Base-by-base conservation (phyloP, 2,888 invertebrate genomes). In the Byasa hedistus region DNA sequence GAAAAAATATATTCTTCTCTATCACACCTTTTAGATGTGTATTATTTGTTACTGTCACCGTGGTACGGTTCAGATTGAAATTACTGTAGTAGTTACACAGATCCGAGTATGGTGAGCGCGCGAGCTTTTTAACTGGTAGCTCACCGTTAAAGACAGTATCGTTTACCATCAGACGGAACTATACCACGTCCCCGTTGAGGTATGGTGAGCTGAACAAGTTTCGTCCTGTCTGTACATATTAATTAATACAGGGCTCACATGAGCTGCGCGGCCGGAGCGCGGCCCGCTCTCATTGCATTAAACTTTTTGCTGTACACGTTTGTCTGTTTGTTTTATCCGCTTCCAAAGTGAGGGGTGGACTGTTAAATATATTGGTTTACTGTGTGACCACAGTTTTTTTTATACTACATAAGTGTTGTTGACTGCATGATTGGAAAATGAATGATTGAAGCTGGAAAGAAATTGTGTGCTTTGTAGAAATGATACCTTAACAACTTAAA, bases 161-260 rank as follows among this genome's bases (percentile, higher is more conserved):
- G 10, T 32, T 32, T 32, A 32, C 32, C 10, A 32, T 10, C 32
- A 32, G 32, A 1, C 10, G n/a, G n/a, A n/a, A n/a, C n/a, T n/a
- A n/a, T n/a, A 0, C 32, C 10, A 1, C 32, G 32, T 27, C 27
- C 8, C 27, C 27, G 27, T 8, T 27, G 27, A 2, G 4, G 27
- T 27, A 1, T 27, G 2, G 27, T 4, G 10, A 1, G 32, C 32
- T 32, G 19, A 8, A 19, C 17, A 3, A 59, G 19, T 62, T 66
- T n/a, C 36, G 17, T 52, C 44, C 81, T 78, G 73, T 79, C 85
- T 12, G 77, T 87, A 87, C 85, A 79, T 75, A 82, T 85, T 89
- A 89, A 89, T 89, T 87, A 86, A 86, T 85, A 85, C 87, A 84
- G 82, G 80, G 85, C 84, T 85, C 80, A 84, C 85, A 86, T 84